Evolutionary conservation across 2,888 invertebrate genomes (phyloP).

Genomic region (Clitarchus hookeri): DNA sequence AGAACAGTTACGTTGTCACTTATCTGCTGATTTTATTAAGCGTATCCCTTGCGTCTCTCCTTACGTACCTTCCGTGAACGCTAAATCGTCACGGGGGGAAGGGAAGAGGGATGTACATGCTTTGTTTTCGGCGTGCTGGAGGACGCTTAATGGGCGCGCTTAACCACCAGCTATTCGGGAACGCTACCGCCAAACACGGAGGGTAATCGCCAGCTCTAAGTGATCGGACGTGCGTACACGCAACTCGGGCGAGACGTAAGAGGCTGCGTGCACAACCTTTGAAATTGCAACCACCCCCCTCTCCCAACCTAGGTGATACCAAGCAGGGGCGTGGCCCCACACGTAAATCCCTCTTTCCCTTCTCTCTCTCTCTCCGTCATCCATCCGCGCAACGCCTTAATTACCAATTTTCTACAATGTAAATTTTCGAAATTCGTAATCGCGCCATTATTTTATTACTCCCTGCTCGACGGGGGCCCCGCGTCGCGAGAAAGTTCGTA

Average conservation of each 20-base stretch:
- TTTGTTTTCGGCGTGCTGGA: neutral
- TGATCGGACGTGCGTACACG: slow-evolving; percentile 3
- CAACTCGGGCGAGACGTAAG: neutral
- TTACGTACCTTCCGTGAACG: no score
- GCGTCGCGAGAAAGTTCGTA: slow-evolving; percentile 18
- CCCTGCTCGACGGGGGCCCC: neutral
- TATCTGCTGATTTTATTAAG: no score
- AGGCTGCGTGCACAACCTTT: neutral
- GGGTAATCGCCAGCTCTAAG: neutral
- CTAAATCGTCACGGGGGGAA: neutral
- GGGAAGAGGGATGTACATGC: neutral
- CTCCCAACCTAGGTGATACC: no score
- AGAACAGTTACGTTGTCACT: no score
- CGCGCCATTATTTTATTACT: slow-evolving; percentile 25
- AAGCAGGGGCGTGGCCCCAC: neutral
- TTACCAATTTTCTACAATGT: slow-evolving; percentile 26
- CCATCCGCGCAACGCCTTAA: slow-evolving; percentile 16
- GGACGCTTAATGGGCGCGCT: neutral
- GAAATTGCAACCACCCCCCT: neutral
- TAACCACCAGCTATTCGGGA: slow-evolving; percentile 7
- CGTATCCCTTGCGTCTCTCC: no score
- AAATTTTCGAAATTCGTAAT: slow-evolving; percentile 24
- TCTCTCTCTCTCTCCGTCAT: neutral
- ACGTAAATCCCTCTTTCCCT: neutral
- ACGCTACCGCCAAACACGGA: neutral